Evolutionary conservation across 2,797 vertebrate genomes (phyloP).

Genomic region (Melopsittacus undulatus): DNA sequence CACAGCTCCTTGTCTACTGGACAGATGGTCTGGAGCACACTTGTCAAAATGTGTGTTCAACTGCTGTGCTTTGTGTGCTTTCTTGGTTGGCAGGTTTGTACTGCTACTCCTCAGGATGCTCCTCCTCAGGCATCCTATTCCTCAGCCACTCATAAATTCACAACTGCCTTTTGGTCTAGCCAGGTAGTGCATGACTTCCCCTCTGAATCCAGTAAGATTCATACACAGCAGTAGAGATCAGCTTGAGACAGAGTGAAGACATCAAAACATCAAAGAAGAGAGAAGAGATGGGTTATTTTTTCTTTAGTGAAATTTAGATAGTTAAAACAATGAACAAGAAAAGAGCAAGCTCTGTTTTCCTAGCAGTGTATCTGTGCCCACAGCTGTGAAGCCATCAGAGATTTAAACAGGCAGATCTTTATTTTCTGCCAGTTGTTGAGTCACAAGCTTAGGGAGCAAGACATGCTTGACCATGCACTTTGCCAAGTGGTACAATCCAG

Average conservation of each 20-base stretch:
- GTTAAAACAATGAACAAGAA: constrained; percentile 2
- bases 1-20: background rate
- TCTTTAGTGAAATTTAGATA: background rate
- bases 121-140: background rate
- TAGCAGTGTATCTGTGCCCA: background rate
- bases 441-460: constrained; percentile 48
- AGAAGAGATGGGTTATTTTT: background rate
- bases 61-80: constrained; percentile 28
- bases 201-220: background rate
- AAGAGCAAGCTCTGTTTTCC: constrained; percentile 5
- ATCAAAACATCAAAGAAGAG: background rate
- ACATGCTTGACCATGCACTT: background rate
- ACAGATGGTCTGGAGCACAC: constrained; percentile 12
- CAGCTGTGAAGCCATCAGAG: constrained; percentile 47
- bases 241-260: background rate
- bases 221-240: background rate
- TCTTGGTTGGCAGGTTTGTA: background rate
- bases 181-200: background rate
- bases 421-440: constrained; percentile 38
- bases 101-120: background rate
- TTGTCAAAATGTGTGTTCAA: background rate
- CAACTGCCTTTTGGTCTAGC: background rate
- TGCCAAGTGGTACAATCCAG: constrained; percentile 50
- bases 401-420: constrained; percentile 59
- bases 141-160: background rate